A percentile compares a stretch with the other conserved stretches of the same genome.
phyloP scores from a whole-genome alignment of 2,113 vertebrate species.

The Microcebus tavaratra region DNA sequence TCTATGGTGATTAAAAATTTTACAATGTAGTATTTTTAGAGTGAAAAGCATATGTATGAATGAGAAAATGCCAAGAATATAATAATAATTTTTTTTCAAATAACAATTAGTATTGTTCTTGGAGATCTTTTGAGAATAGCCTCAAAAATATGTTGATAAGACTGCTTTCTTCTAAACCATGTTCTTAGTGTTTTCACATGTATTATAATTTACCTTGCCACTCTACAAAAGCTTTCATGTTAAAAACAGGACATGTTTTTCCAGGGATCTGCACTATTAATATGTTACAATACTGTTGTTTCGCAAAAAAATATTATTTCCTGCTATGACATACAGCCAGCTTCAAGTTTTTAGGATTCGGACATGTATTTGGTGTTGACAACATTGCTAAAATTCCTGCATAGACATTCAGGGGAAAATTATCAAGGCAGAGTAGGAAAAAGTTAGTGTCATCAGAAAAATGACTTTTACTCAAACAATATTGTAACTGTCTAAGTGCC shows the following conservation, averaged over 20 bases:
- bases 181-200: not conserved
- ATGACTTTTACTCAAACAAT: slow-evolving; percentile 76
- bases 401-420: slow-evolving; percentile 57
- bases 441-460: slow-evolving; percentile 63
- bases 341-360: slow-evolving; percentile 51
- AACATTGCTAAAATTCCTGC: slow-evolving; percentile 78
- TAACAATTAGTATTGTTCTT: not conserved
- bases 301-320: slow-evolving; percentile 58
- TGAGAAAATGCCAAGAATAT: not conserved
- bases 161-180: not conserved
- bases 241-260: not conserved
- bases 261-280: not conserved
- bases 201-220: not conserved
- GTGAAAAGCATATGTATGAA: not conserved
- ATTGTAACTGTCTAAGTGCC: slow-evolving; percentile 62
- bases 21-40: not conserved
- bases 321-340: slow-evolving; percentile 28
- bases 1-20: not conserved
- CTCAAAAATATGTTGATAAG: not conserved
- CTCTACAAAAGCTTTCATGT: not conserved
- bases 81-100: not conserved
- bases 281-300: not conserved
- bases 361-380: slow-evolving; percentile 46
- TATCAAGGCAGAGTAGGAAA: slow-evolving; percentile 71
- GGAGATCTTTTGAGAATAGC: not conserved